Base-by-base conservation (phyloP, 1,140 invertebrate genomes). In the Tetramorium parvispinum region DNA sequence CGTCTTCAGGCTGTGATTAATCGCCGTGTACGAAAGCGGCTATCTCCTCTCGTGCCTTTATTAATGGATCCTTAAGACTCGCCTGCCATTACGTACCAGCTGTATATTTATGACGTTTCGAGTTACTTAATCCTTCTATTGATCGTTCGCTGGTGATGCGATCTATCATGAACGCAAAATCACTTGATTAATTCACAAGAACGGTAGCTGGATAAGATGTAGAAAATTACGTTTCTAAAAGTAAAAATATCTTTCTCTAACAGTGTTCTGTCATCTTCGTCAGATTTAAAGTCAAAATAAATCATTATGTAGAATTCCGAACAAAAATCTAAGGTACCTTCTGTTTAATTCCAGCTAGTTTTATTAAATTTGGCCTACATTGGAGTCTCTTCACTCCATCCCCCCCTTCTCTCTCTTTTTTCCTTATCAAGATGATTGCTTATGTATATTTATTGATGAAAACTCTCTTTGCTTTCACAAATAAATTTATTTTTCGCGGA, bases 1-100 rank as follows among this genome's bases (percentile, higher is more conserved):
- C 87, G 70, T 76, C 88, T 68, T 63, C 59, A 37, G 40, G 27
- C 27, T 79, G 75, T 89, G 87, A 89, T 89, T 89, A 89, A 89
- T 89, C 66, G 87, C 76, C 70, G 53, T 79, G 51, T 85, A 79
- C 71, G 66, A 66, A 88, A 79, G 53, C 24, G 51, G 68, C 24
- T 81, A 49, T 61, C 53, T 79, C 13, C 51, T 21, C 63, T 37
- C 16, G 27, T 24, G 53, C 49, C 37, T 68, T 81, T 85, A 85
- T 88, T 85, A 85, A 82, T 83, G 87, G 76, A 85, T 83, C 53
- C 46, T 83, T 59, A 87, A 88, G 68, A 75, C 43, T 83, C 53
- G 68, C 5, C 40, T 75, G 68, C 79, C 55, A 83, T 83, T 61
- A 83, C 43, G 53, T 59, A 21, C 1, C 40, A 27, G 13, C 13